A percentile compares a stretch with the other conserved stretches of the same genome.
Conservation (phyloP, 2,888 invertebrate genomes). For the Urechis unicinctus region DNA sequence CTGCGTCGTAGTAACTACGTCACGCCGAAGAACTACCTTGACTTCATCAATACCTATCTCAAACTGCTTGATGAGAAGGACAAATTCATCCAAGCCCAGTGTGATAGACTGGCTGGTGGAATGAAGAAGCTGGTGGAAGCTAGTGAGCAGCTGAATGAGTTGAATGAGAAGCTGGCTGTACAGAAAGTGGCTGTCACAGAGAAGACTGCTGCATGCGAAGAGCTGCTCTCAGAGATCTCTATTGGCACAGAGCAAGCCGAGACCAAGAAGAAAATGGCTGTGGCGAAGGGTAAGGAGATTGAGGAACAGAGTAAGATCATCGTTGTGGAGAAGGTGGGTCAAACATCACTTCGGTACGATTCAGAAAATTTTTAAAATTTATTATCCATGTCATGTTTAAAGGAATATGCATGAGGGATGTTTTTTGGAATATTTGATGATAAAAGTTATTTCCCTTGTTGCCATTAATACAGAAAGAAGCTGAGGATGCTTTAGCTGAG, state of each 20-base stretch:
- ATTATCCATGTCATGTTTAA: too few species aligned
- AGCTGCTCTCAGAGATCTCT: conserved; percentile 69
- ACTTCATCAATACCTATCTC: conserved; percentile 75
- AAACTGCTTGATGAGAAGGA: conserved; percentile 68
- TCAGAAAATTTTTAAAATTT: too few species aligned
- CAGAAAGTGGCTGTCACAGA: conserved; percentile 77
- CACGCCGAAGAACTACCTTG: conserved; percentile 86
- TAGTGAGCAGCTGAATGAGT: conserved; percentile 69
- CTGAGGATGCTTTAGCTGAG: conserved; percentile 70
- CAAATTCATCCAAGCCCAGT: conserved; percentile 55
- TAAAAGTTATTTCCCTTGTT: not conserved
- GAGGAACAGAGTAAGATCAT: conserved; percentile 76
- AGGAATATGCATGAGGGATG: not conserved
- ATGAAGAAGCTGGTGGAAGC: conserved; percentile 82
- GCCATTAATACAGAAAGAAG: conserved; percentile 58
- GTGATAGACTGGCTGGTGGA: conserved; percentile 66
- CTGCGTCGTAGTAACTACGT: conserved; percentile 77
- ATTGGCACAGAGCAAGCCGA: conserved; percentile 58
- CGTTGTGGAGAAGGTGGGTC: conserved; percentile 65
- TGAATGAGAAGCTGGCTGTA: conserved; percentile 73
- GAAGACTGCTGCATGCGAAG: conserved; percentile 75
- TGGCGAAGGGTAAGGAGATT: conserved; percentile 73
- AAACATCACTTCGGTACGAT: too few species aligned
- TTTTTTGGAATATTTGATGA: not conserved
- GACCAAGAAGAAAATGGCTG: conserved; percentile 73